Evolutionary conservation across 1,140 invertebrate species (phyloP).

Genomic region (Marisa cornuarietis): DNA sequence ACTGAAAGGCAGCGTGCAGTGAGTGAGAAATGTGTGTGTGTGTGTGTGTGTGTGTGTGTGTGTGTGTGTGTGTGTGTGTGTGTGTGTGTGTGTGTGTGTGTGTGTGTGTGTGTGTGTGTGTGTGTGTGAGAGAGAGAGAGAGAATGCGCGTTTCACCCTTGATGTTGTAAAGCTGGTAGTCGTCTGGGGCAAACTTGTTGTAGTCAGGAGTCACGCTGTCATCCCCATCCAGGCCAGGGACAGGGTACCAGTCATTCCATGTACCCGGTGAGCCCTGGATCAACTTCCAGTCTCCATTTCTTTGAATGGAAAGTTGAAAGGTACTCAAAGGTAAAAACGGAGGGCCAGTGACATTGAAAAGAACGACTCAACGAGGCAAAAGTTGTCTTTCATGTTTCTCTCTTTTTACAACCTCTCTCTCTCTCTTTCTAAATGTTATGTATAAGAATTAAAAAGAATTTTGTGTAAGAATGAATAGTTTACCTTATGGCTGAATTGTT

Average conservation of each 20-base stretch:
- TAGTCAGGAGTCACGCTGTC: neutral
- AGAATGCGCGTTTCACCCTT: neutral
- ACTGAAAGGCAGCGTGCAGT: too few species aligned
- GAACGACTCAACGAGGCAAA: too few species aligned
- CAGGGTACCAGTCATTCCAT: slow-evolving; percentile 36
- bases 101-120: neutral
- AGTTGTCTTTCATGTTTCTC: neutral
- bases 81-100: too few species aligned
- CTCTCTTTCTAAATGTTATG: neutral
- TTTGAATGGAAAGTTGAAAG: neutral
- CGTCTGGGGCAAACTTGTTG: neutral
- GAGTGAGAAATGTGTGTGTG: too few species aligned
- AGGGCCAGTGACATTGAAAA: neutral
- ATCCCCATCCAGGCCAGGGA: slow-evolving; percentile 12
- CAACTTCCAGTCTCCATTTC: slow-evolving; percentile 23
- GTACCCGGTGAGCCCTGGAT: slow-evolving; percentile 31
- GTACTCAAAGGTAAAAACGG: neutral
- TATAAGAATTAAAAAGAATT: neutral
- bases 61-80: too few species aligned
- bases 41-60: too few species aligned
- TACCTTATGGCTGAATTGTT: slow-evolving; percentile 49
- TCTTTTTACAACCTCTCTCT: neutral
- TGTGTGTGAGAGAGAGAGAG: neutral
- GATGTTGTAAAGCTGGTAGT: slow-evolving; percentile 1
- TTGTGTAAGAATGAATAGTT: too few species aligned